Evolutionary conservation across 2,888 invertebrate species (phyloP), one percentile per base, ranked within the genome.

Genomic region (Rotaria macrura): DNA sequence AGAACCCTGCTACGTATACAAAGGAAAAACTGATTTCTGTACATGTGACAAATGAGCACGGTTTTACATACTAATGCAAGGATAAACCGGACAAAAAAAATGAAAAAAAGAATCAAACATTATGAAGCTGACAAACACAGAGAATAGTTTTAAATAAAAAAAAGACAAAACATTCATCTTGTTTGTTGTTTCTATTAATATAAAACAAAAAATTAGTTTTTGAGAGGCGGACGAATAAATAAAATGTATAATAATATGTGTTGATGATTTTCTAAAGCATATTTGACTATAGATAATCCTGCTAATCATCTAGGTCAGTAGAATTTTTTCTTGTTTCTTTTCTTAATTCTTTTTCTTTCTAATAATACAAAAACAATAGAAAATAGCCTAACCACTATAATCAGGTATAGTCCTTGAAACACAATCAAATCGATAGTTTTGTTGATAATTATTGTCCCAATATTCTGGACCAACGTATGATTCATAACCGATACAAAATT

Each of bases 361-460:
- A n/a, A n/a, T 34, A 65, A 65, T 65, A 65, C 17, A 65, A 12
- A 65, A 65, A 65, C 23, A 23, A 65, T 14, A 29, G 25, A 6
- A 65, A 65, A 65, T 65, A 3, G 9, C 65, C 65, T 65, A 65
- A 65, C 34, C 34, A 65, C 65, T 65, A 6, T 65, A 65, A 65
- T 65, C 34, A 6, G 65, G 34, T 34, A 65, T 34, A 0, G 65
- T 65, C 65, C 34, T 65, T 34, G 65, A 85, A 84, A 84, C 40
- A 43, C 85, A 85, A 84, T 85, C 72, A 72, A 85, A 85, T 84
- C 84, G 84, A 65, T 85, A 85, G 38, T 85, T 85, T 65, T 85
- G 54, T n/a, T 79, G 72, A 43, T 43, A 38, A 72, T 85, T 85
- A 47, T 84, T 85, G 40, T 85, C 85, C 85, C 85, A 85, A 72